Conservation (phyloP, 2,888 invertebrate species). For the Cryptophagus acutangulus region DNA sequence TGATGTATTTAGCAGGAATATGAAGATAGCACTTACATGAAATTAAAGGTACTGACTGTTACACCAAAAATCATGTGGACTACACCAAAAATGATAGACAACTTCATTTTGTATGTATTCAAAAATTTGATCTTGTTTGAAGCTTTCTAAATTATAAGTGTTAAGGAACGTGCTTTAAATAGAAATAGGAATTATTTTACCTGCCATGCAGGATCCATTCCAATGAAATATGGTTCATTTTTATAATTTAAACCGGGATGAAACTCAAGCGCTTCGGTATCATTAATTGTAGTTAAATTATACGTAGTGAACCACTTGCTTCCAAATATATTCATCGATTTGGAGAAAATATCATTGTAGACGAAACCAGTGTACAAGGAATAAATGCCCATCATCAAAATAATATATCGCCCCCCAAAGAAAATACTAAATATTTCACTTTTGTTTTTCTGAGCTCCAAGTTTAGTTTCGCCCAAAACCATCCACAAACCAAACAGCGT, state of each 20-base stretch:
- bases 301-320: constrained; percentile 53
- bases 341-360: constrained; percentile 77
- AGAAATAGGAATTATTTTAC: constrained; percentile 31
- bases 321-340: constrained; percentile 69
- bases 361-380: constrained; percentile 62
- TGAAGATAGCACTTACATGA: constrained; percentile 56
- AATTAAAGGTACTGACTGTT: constrained; percentile 72
- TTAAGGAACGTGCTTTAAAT: constrained; percentile 5
- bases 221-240: constrained; percentile 61
- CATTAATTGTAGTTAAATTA: neutral
- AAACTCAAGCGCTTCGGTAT: constrained; percentile 38
- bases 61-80: constrained; percentile 94
- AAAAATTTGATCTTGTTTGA: constrained; percentile 90
- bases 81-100: constrained; percentile 91
- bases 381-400: constrained; percentile 72
- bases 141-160: constrained; percentile 46
- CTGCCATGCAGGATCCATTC: constrained; percentile 73
- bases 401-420: constrained; percentile 73
- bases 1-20: constrained; percentile 3
- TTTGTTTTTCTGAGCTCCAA: constrained; percentile 63
- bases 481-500: constrained; percentile 74
- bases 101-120: constrained; percentile 95
- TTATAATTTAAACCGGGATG: constrained; percentile 47
- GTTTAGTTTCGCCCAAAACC: constrained; percentile 71
- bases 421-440: constrained; percentile 74